These are phyloP conservation scores for Zaprionus ghesquierei DNA, from an alignment of 1,140 invertebrate species.

Conservation along the genomic window DNA sequence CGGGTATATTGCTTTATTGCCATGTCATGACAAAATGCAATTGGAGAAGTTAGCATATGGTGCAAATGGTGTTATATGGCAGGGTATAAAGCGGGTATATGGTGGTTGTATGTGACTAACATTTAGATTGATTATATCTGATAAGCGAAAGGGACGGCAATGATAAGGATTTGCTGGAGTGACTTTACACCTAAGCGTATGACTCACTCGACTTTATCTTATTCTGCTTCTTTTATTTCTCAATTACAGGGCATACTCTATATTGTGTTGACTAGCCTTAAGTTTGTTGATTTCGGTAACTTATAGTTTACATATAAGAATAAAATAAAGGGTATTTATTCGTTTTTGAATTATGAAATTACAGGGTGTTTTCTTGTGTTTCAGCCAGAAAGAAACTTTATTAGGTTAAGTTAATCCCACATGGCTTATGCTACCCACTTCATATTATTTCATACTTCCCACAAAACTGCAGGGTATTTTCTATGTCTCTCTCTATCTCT, in stretches of 20 bases:
- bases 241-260: background rate
- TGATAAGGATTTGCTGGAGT: background rate
- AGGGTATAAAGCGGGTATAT: background rate
- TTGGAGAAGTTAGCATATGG: background rate
- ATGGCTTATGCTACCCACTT: background rate
- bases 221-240: background rate
- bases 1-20: slow-evolving; percentile 12
- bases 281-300: too few species aligned
- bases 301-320: too few species aligned
- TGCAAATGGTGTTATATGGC: background rate
- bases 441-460: background rate
- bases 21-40: background rate
- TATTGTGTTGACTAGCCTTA: too few species aligned
- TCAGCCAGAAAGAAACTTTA: too few species aligned
- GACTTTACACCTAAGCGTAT: background rate
- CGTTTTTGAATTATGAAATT: too few species aligned
- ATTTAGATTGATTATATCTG: background rate
- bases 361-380: too few species aligned
- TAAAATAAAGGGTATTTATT: too few species aligned
- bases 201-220: background rate
- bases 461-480: background rate
- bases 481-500: background rate
- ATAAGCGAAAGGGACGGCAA: background rate
- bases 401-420: too few species aligned
- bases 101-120: background rate